phyloP scores from a whole-genome alignment of 2,797 vertebrate species.

The Malurus splendens region DNA sequence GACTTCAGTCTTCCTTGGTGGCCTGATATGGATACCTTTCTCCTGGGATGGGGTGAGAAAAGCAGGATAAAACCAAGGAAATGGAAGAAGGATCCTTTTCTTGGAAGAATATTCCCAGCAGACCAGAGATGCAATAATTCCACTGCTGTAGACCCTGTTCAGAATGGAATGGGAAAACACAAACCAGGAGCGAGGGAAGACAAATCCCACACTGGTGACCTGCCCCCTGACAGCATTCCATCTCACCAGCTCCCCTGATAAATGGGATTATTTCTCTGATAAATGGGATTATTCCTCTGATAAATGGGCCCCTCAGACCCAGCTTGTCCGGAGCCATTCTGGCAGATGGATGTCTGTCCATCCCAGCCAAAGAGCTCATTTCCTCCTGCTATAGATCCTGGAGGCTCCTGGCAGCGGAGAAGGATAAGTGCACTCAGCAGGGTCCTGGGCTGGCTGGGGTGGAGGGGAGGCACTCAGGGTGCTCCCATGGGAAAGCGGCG shows the following conservation, averaged over 20 bases:
- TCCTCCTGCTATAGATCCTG: conserved; percentile 42
- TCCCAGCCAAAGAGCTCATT: conserved; percentile 41
- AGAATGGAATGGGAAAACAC: not conserved
- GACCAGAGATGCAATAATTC: not conserved
- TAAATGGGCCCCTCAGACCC: not conserved
- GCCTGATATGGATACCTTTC: not conserved
- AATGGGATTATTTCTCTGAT: not conserved
- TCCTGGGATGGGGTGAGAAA: not conserved
- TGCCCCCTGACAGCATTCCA: not conserved
- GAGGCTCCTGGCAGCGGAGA: not conserved
- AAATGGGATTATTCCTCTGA: not conserved
- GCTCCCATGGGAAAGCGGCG: not conserved
- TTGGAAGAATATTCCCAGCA: not conserved
- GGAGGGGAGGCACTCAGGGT: conserved; percentile 11
- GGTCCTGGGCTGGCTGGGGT: not conserved
- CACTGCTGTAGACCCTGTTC: not conserved
- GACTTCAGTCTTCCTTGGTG: not conserved
- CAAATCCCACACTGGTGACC: not conserved
- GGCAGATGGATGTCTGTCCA: conserved; percentile 10
- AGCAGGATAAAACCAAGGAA: not conserved
- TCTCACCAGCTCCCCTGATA: not conserved
- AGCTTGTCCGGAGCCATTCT: not conserved
- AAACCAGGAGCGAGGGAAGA: not conserved
- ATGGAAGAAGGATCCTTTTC: fast-evolving
- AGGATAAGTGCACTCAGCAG: conserved; percentile 36